These are phyloP conservation scores for Baryphthengus martii DNA, from an alignment of 2,113 vertebrate genomes.

Conservation along the genomic window DNA sequence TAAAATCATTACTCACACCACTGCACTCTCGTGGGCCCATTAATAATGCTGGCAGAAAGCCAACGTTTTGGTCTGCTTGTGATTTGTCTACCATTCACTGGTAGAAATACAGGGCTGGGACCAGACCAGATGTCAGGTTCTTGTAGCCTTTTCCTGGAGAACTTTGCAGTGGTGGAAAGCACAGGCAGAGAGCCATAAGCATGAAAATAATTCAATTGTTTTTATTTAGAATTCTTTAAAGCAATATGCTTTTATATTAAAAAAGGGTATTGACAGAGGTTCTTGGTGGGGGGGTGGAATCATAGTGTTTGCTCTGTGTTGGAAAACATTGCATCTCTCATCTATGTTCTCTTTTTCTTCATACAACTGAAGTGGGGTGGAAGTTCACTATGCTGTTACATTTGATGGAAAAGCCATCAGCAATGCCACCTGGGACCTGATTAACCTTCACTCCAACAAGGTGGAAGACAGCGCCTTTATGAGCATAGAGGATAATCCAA, in stretches of 20 bases:
- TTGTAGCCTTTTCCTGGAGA: neutral
- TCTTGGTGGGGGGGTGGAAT: neutral
- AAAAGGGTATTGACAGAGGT: neutral
- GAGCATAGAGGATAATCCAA: constrained; percentile 77
- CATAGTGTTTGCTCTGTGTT: neutral
- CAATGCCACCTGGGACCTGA: constrained; percentile 84
- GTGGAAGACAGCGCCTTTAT: constrained; percentile 84
- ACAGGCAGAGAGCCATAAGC: neutral
- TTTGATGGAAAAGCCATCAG: constrained; percentile 84
- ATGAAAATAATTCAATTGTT: neutral
- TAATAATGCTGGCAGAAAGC: neutral
- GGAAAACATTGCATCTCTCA: neutral
- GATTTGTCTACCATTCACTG: neutral
- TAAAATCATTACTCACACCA: neutral
- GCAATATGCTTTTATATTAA: neutral
- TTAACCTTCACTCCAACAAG: constrained; percentile 87
- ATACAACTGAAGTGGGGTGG: constrained; percentile 66
- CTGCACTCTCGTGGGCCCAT: neutral
- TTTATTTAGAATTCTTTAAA: neutral
- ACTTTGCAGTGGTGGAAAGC: neutral
- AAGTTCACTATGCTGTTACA: constrained; percentile 83
- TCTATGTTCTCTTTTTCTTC: constrained; percentile 1
- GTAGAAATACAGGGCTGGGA: neutral
- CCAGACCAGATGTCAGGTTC: neutral
- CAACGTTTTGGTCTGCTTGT: neutral